Evolutionary conservation across 2,113 vertebrate genomes (phyloP).

Genomic region (Gracilinanus agilis): DNA sequence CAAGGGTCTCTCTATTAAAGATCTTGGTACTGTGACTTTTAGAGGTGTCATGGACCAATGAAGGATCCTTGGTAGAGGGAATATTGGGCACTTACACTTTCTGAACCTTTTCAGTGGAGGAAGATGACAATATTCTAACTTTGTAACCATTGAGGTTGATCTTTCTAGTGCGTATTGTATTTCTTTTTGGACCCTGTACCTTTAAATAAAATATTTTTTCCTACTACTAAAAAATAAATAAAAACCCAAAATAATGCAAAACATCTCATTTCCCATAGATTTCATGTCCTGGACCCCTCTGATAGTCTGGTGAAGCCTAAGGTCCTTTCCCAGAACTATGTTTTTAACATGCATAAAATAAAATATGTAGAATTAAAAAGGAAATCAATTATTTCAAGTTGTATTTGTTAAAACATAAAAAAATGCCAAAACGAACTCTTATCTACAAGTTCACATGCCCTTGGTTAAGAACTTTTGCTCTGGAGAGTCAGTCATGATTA

Average conservation of each 20-base stretch:
- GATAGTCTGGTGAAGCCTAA: not conserved
- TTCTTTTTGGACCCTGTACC: not conserved
- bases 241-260: not conserved
- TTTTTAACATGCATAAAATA: not conserved
- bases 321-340: not conserved
- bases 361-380: not conserved
- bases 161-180: not conserved
- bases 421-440: not conserved
- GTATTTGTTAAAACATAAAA: not conserved
- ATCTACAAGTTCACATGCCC: too few relatives aligned
- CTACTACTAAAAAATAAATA: not conserved
- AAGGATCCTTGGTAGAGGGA: not conserved
- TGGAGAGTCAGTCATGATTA: too few relatives aligned
- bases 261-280: not conserved
- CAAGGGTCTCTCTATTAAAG: not conserved
- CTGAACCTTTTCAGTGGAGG: not conserved
- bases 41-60: not conserved
- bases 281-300: not conserved
- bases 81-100: not conserved
- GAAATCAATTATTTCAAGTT: not conserved
- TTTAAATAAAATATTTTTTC: not conserved
- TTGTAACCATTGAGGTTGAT: not conserved
- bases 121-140: not conserved
- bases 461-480: not conserved
- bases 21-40: not conserved